Conservation (phyloP, 2,113 vertebrate genomes). For the Colistium nudipinnis region DNA sequence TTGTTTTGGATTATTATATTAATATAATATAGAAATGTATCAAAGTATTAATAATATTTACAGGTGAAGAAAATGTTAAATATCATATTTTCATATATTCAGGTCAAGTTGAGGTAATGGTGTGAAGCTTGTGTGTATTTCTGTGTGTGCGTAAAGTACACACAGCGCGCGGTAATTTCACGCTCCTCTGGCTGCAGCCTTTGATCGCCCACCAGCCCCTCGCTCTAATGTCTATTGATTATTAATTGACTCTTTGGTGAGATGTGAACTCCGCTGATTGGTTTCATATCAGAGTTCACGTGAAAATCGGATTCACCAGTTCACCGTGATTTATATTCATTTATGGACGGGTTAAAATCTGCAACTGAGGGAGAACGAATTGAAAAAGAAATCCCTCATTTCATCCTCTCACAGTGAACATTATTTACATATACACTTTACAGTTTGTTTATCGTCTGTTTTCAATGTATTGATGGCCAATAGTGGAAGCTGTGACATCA, state of each 20-base stretch:
- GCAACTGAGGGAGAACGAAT: not conserved
- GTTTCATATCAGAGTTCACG: constrained; percentile 55
- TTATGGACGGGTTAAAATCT: too few species aligned
- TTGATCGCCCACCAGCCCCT: constrained; percentile 41
- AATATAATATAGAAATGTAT: too few species aligned
- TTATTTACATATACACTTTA: too few species aligned
- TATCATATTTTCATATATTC: not conserved
- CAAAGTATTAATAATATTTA: too few species aligned
- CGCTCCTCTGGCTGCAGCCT: constrained; percentile 38
- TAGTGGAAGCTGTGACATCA: too few species aligned
- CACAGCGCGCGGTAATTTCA: constrained; percentile 57
- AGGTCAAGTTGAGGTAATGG: not conserved
- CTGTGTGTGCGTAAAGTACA: constrained; percentile 24
- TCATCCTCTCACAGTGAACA: constrained; percentile 15
- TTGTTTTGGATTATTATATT: too few species aligned
- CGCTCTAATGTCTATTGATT: constrained; percentile 64
- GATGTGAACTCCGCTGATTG: constrained; percentile 38
- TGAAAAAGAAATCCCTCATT: not conserved
- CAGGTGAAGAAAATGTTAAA: too few species aligned
- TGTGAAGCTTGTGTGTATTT: not conserved
- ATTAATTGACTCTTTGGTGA: constrained; percentile 62
- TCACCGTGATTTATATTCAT: constrained; percentile 35
- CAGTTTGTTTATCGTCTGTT: too few species aligned
- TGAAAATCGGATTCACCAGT: constrained; percentile 55
- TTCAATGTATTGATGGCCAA: too few species aligned